Percentiles rank a stretch among this genome's conserved stretches.
These are phyloP conservation scores for Caranx melampygus DNA, from an alignment of 2,113 vertebrate genomes.

Conservation along the genomic window DNA sequence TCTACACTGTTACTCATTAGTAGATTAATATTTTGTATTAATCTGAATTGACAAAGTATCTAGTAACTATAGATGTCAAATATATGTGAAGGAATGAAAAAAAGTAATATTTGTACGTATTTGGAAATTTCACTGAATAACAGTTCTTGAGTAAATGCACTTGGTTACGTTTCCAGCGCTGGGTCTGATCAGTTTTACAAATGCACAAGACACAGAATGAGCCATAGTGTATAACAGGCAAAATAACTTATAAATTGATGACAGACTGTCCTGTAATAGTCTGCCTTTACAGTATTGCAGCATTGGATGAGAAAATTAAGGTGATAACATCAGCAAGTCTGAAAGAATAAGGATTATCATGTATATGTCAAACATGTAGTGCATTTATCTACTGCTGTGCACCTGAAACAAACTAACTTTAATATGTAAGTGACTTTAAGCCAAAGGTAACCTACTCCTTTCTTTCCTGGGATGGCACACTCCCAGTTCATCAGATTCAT, in stretches of 20 bases:
- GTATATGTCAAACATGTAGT: background rate
- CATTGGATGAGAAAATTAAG: background rate
- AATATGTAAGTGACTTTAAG: too few species aligned
- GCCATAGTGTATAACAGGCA: background rate
- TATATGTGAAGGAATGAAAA: too few species aligned
- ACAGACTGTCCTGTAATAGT: too few species aligned
- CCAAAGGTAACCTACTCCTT: constrained; percentile 87
- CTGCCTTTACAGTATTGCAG: background rate
- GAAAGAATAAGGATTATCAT: background rate
- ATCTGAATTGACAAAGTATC: too few species aligned
- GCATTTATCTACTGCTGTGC: background rate
- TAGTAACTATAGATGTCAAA: too few species aligned
- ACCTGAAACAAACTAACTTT: background rate
- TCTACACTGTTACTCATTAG: too few species aligned
- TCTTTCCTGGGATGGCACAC: constrained; percentile 98
- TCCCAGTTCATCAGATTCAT: constrained; percentile 99
- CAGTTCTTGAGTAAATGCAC: background rate
- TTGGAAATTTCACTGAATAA: background rate
- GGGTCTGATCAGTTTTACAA: background rate
- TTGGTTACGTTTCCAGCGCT: background rate
- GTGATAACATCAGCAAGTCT: background rate
- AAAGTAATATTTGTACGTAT: too few species aligned
- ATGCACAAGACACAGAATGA: background rate
- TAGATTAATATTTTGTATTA: too few species aligned
- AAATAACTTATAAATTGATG: too few species aligned